Conservation (phyloP, 92 coral and sea anemone genomes). For the Parazoanthus atlanticus region DNA sequence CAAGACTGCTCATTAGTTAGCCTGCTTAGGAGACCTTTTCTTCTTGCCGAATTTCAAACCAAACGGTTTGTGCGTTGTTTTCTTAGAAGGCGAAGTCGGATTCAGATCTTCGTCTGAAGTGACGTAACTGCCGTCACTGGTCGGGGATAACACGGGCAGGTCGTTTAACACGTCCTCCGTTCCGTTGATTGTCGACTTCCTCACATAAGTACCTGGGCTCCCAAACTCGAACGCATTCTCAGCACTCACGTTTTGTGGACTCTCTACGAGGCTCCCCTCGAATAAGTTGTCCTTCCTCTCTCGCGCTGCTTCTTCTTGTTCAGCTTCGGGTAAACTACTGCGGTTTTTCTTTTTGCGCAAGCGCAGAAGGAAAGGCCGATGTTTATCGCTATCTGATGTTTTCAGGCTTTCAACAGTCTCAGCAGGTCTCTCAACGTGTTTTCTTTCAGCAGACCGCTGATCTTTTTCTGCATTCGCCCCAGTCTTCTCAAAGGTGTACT, state of each 20-base stretch:
- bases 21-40: constrained; percentile 1
- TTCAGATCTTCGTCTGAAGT: constrained; percentile 33
- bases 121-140: constrained; percentile 13
- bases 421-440: background rate
- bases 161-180: constrained; percentile 19
- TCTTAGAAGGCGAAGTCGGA: constrained; percentile 30
- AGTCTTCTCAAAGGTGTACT: constrained; percentile 13
- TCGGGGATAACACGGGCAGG: constrained; percentile 20
- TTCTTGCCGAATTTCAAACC: constrained; percentile 22
- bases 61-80: constrained; percentile 24
- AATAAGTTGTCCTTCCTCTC: constrained; percentile 6
- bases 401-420: constrained; percentile 11
- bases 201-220: constrained; percentile 40
- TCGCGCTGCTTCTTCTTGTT: constrained; percentile 12
- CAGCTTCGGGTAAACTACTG: constrained; percentile 15
- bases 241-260: constrained; percentile 34
- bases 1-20: background rate
- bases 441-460: background rate
- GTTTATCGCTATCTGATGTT: constrained; percentile 4
- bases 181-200: constrained; percentile 22
- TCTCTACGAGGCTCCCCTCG: constrained; percentile 28
- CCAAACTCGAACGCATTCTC: constrained; percentile 47
- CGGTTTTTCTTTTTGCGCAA: constrained; percentile 38
- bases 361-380: constrained; percentile 36
- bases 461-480: background rate